Evolutionary conservation across 2,113 vertebrate genomes (phyloP).

Genomic region (Mugil cephalus): DNA sequence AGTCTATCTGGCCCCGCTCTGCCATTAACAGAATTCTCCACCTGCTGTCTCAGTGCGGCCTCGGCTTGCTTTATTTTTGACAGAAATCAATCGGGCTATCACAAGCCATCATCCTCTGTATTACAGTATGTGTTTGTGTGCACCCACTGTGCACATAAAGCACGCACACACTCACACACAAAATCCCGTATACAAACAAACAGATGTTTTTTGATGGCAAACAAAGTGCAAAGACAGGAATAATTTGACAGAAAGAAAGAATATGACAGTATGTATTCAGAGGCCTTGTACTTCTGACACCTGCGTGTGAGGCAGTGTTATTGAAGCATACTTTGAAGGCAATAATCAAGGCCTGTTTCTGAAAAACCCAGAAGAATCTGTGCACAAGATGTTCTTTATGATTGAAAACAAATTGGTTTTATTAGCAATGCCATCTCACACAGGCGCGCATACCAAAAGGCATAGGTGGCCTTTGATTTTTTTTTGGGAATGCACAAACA

Average conservation of each 20-base stretch:
- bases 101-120: conserved; percentile 51
- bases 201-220: conserved; percentile 67
- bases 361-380: conserved; percentile 67
- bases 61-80: conserved; percentile 52
- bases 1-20: conserved; percentile 31
- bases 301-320: conserved; percentile 67
- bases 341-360: conserved; percentile 77
- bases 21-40: conserved; percentile 70
- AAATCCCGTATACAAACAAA: conserved; percentile 62
- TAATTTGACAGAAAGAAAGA: conserved; percentile 72
- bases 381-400: conserved; percentile 68
- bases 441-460: conserved; percentile 55
- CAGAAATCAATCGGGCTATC: conserved; percentile 68
- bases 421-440: conserved; percentile 64
- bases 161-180: conserved; percentile 36
- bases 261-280: conserved; percentile 69
- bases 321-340: conserved; percentile 81
- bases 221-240: conserved; percentile 71
- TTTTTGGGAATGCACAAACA: conserved; percentile 54
- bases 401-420: conserved; percentile 82
- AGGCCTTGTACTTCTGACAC: conserved; percentile 77
- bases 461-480: conserved; percentile 65
- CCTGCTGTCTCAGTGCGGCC: conserved; percentile 53
- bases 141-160: conserved; percentile 51
- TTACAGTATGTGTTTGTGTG: conserved; percentile 44